phyloP scores from a whole-genome alignment of 2,888 invertebrate species.

The Erebia ligea region DNA sequence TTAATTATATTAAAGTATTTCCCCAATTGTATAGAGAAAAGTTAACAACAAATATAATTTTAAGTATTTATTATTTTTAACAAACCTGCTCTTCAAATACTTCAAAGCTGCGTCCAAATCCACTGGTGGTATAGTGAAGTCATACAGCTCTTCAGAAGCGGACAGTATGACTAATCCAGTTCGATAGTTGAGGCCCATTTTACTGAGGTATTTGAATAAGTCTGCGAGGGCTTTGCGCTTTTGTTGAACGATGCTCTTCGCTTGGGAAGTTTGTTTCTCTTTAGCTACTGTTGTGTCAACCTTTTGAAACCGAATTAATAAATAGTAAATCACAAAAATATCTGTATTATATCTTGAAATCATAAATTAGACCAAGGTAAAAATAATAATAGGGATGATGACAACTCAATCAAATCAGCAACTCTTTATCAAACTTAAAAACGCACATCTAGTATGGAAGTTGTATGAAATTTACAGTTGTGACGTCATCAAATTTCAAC shows the following conservation, averaged over 20 bases:
- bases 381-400: too few species aligned
- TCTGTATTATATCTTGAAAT: too few species aligned
- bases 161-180: constrained; percentile 87
- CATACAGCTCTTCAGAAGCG: constrained; percentile 77
- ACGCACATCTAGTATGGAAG: too few species aligned
- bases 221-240: constrained; percentile 94
- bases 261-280: constrained; percentile 89
- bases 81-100: constrained; percentile 78
- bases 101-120: constrained; percentile 85
- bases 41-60: background rate
- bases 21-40: background rate
- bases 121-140: constrained; percentile 87
- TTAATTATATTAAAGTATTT: too few species aligned
- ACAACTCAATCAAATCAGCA: too few species aligned
- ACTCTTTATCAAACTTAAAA: too few species aligned
- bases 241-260: constrained; percentile 91
- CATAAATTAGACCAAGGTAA: too few species aligned
- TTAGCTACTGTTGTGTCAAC: constrained; percentile 84
- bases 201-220: constrained; percentile 90
- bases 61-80: background rate
- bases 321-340: constrained; percentile 4
- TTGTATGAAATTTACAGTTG: too few species aligned
- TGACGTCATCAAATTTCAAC: too few species aligned
- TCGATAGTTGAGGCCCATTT: constrained; percentile 91
- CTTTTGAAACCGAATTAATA: constrained; percentile 51